A percentile compares a stretch with the other conserved stretches of the same genome.
Evolutionary conservation across 2,888 invertebrate species (phyloP).

Genomic region (Trissolcus brochymenae): DNA sequence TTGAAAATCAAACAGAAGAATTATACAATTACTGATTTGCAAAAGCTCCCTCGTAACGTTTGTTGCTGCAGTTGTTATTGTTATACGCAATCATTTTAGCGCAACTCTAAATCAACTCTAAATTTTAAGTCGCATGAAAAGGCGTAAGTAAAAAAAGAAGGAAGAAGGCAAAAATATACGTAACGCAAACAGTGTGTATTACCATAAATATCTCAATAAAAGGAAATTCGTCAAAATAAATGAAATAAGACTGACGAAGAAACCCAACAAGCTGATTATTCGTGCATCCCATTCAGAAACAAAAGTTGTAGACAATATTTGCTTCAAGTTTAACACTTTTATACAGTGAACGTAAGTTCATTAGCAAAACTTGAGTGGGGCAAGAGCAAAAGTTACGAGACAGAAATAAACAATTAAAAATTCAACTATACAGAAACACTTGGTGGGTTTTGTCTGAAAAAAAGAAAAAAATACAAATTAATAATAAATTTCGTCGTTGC

Average conservation of each 20-base stretch:
- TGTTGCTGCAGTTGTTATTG: constrained; percentile 54
- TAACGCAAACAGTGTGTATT: constrained; percentile 43
- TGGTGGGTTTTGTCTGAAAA: constrained; percentile 47
- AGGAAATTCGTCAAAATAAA: constrained; percentile 60
- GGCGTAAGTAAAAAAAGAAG: constrained; percentile 23
- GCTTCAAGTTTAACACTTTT: constrained; percentile 53
- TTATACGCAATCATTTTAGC: constrained; percentile 54
- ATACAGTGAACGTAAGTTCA: constrained; percentile 36
- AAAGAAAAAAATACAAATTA: constrained; percentile 5
- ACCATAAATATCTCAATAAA: constrained; percentile 42
- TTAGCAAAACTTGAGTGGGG: constrained; percentile 20
- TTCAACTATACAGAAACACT: constrained; percentile 37
- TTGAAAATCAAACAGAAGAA: no score
- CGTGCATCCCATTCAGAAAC: constrained; percentile 31
- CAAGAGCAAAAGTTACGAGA: background rate
- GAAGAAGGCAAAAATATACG: constrained; percentile 24
- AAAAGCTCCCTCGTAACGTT: constrained; percentile 38
- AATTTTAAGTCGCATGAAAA: constrained; percentile 7
- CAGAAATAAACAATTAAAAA: constrained; percentile 9
- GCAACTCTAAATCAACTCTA: constrained; percentile 37
- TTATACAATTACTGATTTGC: constrained; percentile 6
- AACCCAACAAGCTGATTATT: constrained; percentile 49
- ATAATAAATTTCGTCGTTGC: constrained; percentile 43
- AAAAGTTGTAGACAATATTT: constrained; percentile 47
- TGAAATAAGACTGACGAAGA: constrained; percentile 59